phyloP scores from a whole-genome alignment of 2,888 invertebrate genomes.

The Alloplasta piceator region DNA sequence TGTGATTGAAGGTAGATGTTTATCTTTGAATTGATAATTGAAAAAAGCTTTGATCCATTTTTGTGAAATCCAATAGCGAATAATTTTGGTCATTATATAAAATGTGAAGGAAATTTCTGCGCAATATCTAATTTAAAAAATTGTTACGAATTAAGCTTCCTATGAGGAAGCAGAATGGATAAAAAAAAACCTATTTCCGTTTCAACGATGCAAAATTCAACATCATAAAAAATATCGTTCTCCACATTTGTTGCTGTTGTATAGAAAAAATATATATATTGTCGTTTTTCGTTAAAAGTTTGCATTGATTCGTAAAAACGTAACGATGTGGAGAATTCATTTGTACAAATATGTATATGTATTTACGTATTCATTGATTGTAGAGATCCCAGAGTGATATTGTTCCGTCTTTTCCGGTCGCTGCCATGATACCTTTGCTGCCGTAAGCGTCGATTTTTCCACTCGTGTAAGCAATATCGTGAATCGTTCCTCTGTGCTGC shows the following conservation, averaged over 20 bases:
- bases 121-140: too few species aligned
- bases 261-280: constrained; percentile 64
- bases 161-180: too few species aligned
- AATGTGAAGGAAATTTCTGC: too few species aligned
- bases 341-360: constrained; percentile 1
- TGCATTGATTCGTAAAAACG: constrained; percentile 12
- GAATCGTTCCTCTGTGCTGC: constrained; percentile 89
- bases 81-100: too few species aligned
- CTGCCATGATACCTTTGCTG: constrained; percentile 90
- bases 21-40: too few species aligned
- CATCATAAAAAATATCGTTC: constrained; percentile 3
- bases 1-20: too few species aligned
- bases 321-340: not conserved
- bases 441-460: constrained; percentile 88
- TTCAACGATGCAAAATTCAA: not conserved
- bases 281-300: constrained; percentile 41
- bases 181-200: too few species aligned
- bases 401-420: constrained; percentile 89
- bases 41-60: too few species aligned
- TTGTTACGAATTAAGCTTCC: too few species aligned
- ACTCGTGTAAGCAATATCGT: constrained; percentile 89
- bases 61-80: too few species aligned
- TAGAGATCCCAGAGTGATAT: constrained; percentile 93
- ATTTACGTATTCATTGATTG: constrained; percentile 82
- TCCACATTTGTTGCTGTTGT: constrained; percentile 46